Percentiles rank a stretch among this genome's conserved stretches.
phyloP scores from a whole-genome alignment of 1,140 invertebrate species.

The Pseudomyrmex concolor region DNA sequence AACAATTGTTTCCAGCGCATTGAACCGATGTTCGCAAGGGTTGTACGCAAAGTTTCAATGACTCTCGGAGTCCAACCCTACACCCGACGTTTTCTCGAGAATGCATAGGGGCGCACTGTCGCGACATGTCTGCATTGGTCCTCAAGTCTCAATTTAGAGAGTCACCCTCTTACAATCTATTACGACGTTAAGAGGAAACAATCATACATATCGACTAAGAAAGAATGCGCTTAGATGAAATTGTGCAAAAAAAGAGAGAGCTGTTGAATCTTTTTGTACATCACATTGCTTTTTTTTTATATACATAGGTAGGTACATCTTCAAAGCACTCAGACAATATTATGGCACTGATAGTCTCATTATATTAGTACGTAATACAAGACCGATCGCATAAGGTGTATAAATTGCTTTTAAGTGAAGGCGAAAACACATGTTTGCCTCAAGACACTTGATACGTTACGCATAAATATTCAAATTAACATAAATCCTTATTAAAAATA shows the following conservation, averaged over 20 bases:
- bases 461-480: constrained; percentile 45
- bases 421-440: constrained; percentile 37
- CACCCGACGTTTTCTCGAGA: constrained; percentile 58
- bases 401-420: constrained; percentile 41
- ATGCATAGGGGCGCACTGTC: constrained; percentile 71
- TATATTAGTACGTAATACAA: constrained; percentile 36
- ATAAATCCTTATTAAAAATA: constrained; percentile 56
- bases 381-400: constrained; percentile 6
- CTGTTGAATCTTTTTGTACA: not conserved
- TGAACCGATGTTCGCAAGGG: constrained; percentile 36
- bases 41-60: constrained; percentile 54
- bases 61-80: constrained; percentile 57
- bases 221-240: not conserved
- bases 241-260: not conserved
- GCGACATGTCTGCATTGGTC: constrained; percentile 62
- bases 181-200: constrained; percentile 70
- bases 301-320: not conserved
- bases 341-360: constrained; percentile 33
- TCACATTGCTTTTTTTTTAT: not conserved
- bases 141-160: constrained; percentile 68
- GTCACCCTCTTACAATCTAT: constrained; percentile 60
- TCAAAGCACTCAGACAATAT: constrained; percentile 15
- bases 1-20: constrained; percentile 70
- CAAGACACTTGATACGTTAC: constrained; percentile 29
- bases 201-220: constrained; percentile 62